Conservation (phyloP, 2,797 vertebrate species). For the Liasis olivaceus region DNA sequence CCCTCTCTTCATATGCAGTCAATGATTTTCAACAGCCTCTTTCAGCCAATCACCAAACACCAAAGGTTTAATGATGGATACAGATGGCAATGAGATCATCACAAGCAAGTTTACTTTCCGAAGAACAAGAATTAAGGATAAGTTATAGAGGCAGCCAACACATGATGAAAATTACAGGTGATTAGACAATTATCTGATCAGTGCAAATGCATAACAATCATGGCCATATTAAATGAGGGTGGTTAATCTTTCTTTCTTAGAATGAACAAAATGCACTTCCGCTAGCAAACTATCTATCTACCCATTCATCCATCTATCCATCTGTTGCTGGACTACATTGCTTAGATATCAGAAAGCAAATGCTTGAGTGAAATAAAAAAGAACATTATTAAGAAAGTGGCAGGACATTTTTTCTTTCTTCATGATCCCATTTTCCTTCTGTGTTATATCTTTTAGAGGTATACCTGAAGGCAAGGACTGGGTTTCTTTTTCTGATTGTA, state of each 20-base stretch:
- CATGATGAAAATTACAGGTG: neutral
- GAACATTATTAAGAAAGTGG: neutral
- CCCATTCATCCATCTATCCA: neutral
- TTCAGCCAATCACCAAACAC: neutral
- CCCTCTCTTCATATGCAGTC: neutral
- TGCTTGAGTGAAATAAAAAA: neutral
- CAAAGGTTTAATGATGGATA: too few relatives aligned
- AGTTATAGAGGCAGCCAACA: neutral
- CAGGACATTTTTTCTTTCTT: neutral
- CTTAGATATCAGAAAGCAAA: neutral
- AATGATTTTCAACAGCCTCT: neutral
- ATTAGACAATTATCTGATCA: neutral
- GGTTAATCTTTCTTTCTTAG: neutral
- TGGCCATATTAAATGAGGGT: neutral
- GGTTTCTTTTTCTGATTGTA: too few relatives aligned
- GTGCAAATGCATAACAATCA: neutral
- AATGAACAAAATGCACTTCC: neutral
- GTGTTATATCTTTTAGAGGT: neutral
- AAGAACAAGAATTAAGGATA: neutral
- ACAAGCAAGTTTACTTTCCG: neutral
- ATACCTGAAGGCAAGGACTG: neutral
- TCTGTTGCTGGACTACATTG: neutral
- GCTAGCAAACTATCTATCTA: neutral
- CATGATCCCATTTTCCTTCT: neutral
- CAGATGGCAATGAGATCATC: neutral